Evolutionary conservation across 1,140 invertebrate species (phyloP), one percentile per base, ranked within the genome.

Genomic region (Drosophila miranda): DNA sequence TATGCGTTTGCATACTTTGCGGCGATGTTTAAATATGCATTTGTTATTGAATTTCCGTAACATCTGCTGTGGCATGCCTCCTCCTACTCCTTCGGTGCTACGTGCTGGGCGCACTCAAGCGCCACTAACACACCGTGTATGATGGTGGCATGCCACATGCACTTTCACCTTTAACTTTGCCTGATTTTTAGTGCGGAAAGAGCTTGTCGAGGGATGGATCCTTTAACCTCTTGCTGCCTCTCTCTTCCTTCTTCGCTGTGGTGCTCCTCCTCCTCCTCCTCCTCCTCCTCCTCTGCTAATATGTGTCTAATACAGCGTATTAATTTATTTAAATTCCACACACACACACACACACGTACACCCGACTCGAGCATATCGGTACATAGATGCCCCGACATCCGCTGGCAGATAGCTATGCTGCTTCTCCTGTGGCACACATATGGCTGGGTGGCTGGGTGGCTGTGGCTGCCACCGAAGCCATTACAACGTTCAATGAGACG

Each of bases 401-500:
- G 53, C 44, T 28, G 46, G 26, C 67, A 42, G 50, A 71, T 69
- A 70, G 64, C 52, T 68, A 26, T 13, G 34, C 34, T 38, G 30
- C 30, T 34, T 11, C 49, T 46, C 3, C 23, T 73, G 49, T 75
- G 66, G 64, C 53, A 81, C 60, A 76, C 69, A 67, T 60, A 84
- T 75, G 57, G 49, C 54, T 52, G 46, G 57, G 21, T 49, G 45
- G 57, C 43, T 55, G 54, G 28, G 6, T 8, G 28, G 28, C 28
- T 30, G 11, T 38, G 34, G 34, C 34, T 38, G 34, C 34, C 34
- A 69, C 64, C 62, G 59, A 84, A 79, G 76, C 77, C 73, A 77
- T 86, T 77, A 80, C 73, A 84, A 61, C 81, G 81, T 84, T 84
- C 81, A 84, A 84, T 86, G 77, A 81, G 77, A 84, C 73, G 81